Conservation (phyloP, 2,888 invertebrate genomes). For the Stegana nigrithorax region DNA sequence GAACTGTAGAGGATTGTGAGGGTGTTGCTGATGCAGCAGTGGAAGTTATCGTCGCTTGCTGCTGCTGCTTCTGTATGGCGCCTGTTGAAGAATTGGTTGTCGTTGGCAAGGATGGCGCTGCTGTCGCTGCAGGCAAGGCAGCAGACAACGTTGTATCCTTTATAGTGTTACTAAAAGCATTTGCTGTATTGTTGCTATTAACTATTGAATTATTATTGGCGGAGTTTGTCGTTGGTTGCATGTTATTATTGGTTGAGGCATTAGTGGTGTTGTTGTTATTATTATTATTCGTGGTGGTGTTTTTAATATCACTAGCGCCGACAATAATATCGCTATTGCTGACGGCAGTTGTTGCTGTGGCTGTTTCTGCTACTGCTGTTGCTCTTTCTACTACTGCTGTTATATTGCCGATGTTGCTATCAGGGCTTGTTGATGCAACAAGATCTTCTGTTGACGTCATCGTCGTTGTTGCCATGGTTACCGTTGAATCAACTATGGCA, state of each 20-base stretch:
- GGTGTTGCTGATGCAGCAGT: not conserved
- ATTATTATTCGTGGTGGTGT: not conserved
- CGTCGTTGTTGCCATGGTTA: constrained; percentile 28
- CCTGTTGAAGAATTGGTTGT: constrained; percentile 15
- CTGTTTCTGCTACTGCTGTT: constrained; percentile 11
- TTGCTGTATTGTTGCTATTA: not conserved
- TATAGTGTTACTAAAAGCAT: not conserved
- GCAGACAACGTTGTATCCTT: not conserved
- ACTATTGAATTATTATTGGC: not conserved
- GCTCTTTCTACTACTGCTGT: constrained; percentile 10
- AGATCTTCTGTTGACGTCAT: constrained; percentile 4
- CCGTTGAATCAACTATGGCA: constrained; percentile 30
- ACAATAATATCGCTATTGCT: not conserved
- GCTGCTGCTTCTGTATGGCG: constrained; percentile 30
- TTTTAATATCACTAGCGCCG: no score
- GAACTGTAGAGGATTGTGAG: not conserved
- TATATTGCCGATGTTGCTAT: not conserved
- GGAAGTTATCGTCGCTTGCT: not conserved
- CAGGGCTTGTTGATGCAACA: not conserved
- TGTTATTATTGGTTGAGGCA: not conserved
- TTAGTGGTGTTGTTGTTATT: not conserved
- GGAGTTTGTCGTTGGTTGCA: not conserved
- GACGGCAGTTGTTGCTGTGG: not conserved
- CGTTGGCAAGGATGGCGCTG: not conserved
- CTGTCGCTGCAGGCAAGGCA: not conserved